A percentile compares a stretch with the other conserved stretches of the same genome.
These are phyloP conservation scores for Acrocephalus kingi DNA, from an alignment of 2,113 vertebrate genomes.

Conservation along the genomic window DNA sequence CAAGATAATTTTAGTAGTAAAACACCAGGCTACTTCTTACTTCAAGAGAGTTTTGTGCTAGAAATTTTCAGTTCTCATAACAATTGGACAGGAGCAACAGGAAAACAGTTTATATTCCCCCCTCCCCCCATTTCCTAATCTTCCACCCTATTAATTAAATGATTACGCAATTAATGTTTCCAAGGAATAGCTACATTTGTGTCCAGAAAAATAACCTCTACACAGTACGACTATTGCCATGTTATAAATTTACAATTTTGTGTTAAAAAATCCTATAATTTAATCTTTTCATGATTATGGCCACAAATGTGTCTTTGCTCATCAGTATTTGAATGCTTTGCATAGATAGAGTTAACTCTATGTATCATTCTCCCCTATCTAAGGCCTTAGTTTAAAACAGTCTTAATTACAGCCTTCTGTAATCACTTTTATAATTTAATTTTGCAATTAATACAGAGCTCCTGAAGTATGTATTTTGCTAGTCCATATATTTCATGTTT, in stretches of 20 bases:
- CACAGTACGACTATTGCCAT: neutral
- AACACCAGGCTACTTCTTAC: neutral
- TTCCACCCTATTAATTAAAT: neutral
- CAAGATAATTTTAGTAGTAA: neutral
- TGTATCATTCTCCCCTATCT: neutral
- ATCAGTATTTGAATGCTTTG: neutral
- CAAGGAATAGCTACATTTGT: neutral
- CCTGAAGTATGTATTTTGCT: neutral
- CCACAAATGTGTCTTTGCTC: neutral
- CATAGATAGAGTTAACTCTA: neutral
- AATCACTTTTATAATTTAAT: neutral
- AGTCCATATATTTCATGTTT: neutral
- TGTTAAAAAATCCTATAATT: neutral
- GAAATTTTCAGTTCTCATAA: neutral
- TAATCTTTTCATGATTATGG: neutral
- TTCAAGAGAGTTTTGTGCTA: neutral
- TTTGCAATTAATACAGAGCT: neutral
- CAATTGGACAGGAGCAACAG: neutral
- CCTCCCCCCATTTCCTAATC: neutral
- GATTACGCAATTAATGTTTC: neutral
- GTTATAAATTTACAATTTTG: neutral
- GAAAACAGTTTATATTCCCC: neutral
- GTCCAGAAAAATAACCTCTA: fast-evolving
- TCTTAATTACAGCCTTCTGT: neutral
- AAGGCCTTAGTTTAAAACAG: neutral